Conservation (phyloP, 2,113 vertebrate genomes). For the Macrotus californicus region DNA sequence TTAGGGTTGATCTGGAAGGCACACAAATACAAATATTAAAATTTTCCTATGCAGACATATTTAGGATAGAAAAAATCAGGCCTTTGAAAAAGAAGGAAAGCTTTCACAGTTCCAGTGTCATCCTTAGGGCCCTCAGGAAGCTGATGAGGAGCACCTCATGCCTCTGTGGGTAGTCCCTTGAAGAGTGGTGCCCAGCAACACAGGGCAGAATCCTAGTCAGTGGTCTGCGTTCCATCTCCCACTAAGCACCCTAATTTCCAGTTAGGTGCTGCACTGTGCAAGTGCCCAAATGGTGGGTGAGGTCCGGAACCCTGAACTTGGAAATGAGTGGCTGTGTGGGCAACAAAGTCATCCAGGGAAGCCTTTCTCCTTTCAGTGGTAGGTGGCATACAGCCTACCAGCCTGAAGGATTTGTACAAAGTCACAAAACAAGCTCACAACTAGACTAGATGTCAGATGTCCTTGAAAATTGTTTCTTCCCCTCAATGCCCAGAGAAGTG, state of each 20-base stretch:
- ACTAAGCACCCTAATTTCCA: background rate
- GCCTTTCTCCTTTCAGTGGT: background rate
- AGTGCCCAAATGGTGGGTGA: background rate
- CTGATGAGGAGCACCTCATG: background rate
- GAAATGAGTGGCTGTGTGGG: background rate
- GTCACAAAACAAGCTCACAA: background rate
- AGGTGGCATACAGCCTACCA: background rate
- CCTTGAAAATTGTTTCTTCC: background rate
- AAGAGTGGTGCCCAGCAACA: background rate
- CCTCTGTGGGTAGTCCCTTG: background rate
- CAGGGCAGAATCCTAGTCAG: background rate
- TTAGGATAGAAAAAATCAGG: background rate
- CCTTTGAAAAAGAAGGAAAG: background rate
- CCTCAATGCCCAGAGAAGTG: background rate
- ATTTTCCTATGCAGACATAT: background rate
- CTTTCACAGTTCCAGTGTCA: background rate
- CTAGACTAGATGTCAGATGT: background rate
- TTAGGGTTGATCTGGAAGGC: background rate
- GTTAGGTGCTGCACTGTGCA: fast-evolving
- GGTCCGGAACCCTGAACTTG: background rate
- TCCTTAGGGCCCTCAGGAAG: background rate
- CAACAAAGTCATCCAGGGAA: background rate
- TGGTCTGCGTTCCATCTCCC: background rate
- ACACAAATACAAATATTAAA: background rate
- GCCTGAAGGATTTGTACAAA: background rate